These are phyloP conservation scores for Sycobia sp. DNA, from an alignment of 1,140 invertebrate species.

Conservation along the genomic window DNA sequence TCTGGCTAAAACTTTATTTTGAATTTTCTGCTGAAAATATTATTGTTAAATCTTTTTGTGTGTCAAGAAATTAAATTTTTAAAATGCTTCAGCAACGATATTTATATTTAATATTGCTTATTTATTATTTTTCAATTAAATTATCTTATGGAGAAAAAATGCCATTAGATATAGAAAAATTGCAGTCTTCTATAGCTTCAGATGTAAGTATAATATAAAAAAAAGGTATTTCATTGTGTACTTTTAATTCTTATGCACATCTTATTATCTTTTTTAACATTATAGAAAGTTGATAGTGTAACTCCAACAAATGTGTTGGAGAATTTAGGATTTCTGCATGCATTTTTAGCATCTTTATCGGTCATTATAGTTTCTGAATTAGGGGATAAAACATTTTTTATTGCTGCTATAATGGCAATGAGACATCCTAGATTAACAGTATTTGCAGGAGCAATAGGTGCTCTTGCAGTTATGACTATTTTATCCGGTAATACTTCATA, in stretches of 20 bases:
- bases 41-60: too few relatives aligned
- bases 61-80: not conserved
- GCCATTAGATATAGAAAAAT: conserved; percentile 31
- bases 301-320: conserved; percentile 35
- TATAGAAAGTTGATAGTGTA: conserved; percentile 37
- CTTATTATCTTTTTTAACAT: conserved; percentile 1
- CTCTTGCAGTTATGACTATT: conserved; percentile 93
- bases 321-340: conserved; percentile 85
- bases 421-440: conserved; percentile 91
- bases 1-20: not conserved
- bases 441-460: conserved; percentile 90
- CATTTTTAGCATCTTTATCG: conserved; percentile 91
- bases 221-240: too few relatives aligned
- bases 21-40: too few relatives aligned
- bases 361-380: conserved; percentile 97
- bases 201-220: conserved; percentile 12
- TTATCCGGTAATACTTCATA: conserved; percentile 73
- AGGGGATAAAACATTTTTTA: conserved; percentile 99
- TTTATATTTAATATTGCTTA: conserved; percentile 13
- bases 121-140: conserved; percentile 12
- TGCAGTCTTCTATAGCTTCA: conserved; percentile 13
- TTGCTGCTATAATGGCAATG: conserved; percentile 99
- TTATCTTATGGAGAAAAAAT: conserved; percentile 28
- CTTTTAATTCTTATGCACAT: too few relatives aligned
- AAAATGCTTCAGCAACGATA: conserved; percentile 10